phyloP scores from a whole-genome alignment of 37 sponge, comb jelly and placozoan genomes.

The Oopsacas minuta region DNA sequence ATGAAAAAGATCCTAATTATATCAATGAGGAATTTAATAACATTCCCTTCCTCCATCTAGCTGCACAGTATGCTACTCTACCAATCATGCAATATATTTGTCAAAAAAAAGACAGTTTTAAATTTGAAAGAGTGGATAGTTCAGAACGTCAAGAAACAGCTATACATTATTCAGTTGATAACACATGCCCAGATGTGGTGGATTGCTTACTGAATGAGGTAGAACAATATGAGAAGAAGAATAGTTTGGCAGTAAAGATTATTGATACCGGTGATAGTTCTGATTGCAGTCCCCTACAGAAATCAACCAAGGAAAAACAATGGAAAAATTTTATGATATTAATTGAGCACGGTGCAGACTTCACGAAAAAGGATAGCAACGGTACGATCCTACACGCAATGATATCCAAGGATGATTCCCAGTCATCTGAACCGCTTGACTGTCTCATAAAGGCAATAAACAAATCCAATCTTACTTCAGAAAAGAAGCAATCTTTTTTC shows the following conservation, averaged over 20 bases:
- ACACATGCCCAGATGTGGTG: neutral
- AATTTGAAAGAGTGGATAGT: neutral
- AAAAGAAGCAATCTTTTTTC: neutral
- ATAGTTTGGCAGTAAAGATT: neutral
- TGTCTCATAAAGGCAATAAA: neutral
- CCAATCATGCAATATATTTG: neutral
- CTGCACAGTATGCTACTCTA: neutral
- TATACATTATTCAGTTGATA: neutral
- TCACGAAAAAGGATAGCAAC: neutral
- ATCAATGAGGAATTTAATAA: neutral
- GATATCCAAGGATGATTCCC: neutral
- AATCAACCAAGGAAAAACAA: neutral
- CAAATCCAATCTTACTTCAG: neutral
- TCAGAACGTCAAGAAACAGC: neutral
- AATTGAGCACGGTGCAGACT: conserved; percentile 1
- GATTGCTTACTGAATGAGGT: neutral
- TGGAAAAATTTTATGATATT: neutral
- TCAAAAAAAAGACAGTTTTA: neutral
- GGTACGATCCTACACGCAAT: neutral
- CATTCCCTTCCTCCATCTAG: neutral
- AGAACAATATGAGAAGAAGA: neutral
- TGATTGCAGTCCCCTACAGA: neutral
- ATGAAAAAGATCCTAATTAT: neutral
- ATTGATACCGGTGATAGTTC: neutral
- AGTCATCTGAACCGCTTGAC: neutral